Base-by-base conservation (phyloP, 2,797 vertebrate genomes). In the Takifugu rubripes region DNA sequence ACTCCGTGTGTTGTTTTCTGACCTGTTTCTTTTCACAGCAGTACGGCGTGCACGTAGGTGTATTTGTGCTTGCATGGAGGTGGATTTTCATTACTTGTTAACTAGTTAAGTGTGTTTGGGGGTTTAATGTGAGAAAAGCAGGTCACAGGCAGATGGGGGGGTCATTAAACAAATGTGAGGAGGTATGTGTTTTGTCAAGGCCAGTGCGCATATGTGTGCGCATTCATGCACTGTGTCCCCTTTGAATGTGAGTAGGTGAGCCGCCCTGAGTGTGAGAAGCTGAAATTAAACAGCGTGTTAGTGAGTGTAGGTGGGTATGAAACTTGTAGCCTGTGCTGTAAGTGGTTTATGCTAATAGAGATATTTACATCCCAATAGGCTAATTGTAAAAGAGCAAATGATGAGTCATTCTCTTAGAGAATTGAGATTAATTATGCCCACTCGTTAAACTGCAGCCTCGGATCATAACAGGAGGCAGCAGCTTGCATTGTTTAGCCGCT, bases 371-470 rank as follows among this genome's bases (percentile, higher is more conserved):
- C 79, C 77, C 75, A 44, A 81, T 31, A 59, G 86, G 77, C 70
- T 47, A 44, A 61, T 76, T 53, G 79, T 74, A 77, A 86, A 86
- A 86, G 78, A 77, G 68, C 83, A 78, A 68, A 52, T 54, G 73
- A 74, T 85, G 85, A 87, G 75, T 87, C 84, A 86, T 55, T 64
- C 65, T 78, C 65, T 24, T 11, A 72, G 78, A 77, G 78, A 83
- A 49, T 52, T 54, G 72, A 73, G 64, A 59, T 72, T 68, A 78
- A 83, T 81, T 74, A 79, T 67, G 69, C 79, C 80, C 83, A 81
- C 82, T 61, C 71, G 1, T 63, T 74, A 15, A 61, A 51, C 70
- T 11, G 4, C 26, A 42, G 56, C 54, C 58, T 64, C 52, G 2
- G 59, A 63, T 61, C 61, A 52, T 26, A 59, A 64, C 46, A 33